Base-by-base conservation (phyloP, 2,888 invertebrate genomes). In the Metellina segmentata region DNA sequence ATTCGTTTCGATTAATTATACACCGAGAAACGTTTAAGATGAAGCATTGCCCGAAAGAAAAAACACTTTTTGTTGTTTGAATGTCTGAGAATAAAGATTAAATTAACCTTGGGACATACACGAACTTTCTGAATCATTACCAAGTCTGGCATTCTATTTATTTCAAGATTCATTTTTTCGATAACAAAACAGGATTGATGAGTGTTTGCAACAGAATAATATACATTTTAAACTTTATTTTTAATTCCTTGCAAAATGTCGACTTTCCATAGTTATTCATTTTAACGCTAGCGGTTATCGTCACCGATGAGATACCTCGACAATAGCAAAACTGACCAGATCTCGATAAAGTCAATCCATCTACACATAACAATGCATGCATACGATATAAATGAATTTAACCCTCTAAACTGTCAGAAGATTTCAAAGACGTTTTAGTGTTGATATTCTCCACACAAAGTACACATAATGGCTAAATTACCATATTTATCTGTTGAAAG, bases 1-100 rank as follows among this genome's bases (percentile, higher is more conserved):
- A 81, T 69, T 81, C 48, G 70, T 70, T 70, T 19, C 16, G 79
- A 48, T 34, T 75, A 75, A 75, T 75, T 75, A 75, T 75, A 48
- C 48, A 75, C 61, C 61, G 16, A 16, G 61, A 61, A 61, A 61
- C 61, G 61, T 61, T 61, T 61, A 61, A 61, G 61, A 61, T 61
- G 61, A 61, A 16, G 61, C 61, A 61, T 61, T 16, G 61, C 13
- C 7, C 61, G 9, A 16, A 8, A 61, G 61, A 61, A 61, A 16
- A 61, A 61, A 61, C 16, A 16, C 13, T 61, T 61, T 61, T 61
- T 61, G 11, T 16, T 11, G 61, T 61, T 61, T 16, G 16, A 16
- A 61, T 9, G 61, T 61, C 8, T 16, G 61, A 5, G 61, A 61
- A 61, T 61, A 61, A 61, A 61, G 34, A 34, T 16, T 16, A 9